A percentile compares a stretch with the other conserved stretches of the same genome.
Conservation (phyloP, 2,113 vertebrate genomes). For the Capricornis sumatraensis region DNA sequence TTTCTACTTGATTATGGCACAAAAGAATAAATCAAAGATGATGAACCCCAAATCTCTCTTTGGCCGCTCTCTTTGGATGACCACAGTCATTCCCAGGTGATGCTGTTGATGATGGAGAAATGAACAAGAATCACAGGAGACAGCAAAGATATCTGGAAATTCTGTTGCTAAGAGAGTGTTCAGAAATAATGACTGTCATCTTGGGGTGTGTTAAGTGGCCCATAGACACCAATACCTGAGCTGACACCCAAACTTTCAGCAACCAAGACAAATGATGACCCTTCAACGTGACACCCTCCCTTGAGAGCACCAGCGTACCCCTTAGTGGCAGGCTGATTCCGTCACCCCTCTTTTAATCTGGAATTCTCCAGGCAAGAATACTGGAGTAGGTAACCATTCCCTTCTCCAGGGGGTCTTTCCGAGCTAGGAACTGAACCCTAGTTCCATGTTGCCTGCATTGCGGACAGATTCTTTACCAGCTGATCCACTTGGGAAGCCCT, state of each 20-base stretch:
- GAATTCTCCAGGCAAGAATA: background rate
- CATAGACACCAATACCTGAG: background rate
- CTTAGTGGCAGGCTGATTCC: background rate
- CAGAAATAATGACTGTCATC: fast-evolving
- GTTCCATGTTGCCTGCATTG: background rate
- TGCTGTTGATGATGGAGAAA: background rate
- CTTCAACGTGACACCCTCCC: background rate
- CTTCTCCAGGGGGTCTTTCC: background rate
- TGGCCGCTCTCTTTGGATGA: background rate
- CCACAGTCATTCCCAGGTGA: fast-evolving
- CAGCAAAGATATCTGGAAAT: constrained; percentile 35
- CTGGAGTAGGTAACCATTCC: background rate
- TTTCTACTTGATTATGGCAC: background rate
- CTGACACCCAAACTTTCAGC: background rate
- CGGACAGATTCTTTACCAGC: background rate
- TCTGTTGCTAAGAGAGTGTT: background rate
- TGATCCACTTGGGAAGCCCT: background rate
- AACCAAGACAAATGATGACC: background rate
- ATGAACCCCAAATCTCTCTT: background rate
- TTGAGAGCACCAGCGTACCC: background rate
- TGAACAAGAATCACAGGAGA: background rate
- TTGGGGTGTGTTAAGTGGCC: background rate
- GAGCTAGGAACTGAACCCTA: background rate
- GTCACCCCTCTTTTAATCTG: background rate
- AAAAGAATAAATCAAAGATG: background rate